Percentiles rank a stretch among this genome's conserved stretches.
phyloP scores from a whole-genome alignment of 2,113 vertebrate species.

The Himantopus leucocephalus region DNA sequence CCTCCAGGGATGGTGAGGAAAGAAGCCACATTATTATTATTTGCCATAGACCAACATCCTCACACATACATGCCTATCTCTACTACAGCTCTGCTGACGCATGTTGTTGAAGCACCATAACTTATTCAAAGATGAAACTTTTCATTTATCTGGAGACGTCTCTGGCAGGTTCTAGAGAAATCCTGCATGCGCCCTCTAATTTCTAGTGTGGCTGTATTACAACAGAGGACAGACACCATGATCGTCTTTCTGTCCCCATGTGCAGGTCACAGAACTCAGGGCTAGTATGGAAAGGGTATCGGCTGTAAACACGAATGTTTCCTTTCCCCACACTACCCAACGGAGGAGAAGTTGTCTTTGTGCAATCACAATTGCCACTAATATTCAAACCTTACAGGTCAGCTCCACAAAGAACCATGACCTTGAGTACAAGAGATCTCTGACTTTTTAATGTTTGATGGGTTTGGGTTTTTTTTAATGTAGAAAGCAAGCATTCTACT shows the following conservation, averaged over 20 bases:
- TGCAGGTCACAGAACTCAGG: background rate
- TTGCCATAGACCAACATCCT: background rate
- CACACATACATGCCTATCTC: background rate
- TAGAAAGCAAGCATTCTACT: background rate
- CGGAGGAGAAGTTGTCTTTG: background rate
- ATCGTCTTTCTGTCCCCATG: background rate
- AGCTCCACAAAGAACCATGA: background rate
- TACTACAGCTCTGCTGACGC: background rate
- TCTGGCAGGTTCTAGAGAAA: background rate
- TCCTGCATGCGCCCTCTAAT: background rate
- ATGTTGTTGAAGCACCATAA: background rate
- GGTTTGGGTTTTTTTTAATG: background rate
- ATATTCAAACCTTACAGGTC: background rate
- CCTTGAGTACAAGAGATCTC: background rate
- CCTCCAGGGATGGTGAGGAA: background rate
- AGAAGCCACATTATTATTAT: background rate
- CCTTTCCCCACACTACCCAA: background rate
- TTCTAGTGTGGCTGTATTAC: background rate
- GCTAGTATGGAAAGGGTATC: background rate
- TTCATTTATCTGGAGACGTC: background rate
- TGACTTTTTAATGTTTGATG: background rate
- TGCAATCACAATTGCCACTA: background rate
- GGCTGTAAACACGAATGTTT: background rate
- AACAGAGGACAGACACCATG: background rate
- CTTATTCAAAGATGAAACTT: background rate